A percentile compares a stretch with the other conserved stretches of the same genome.
phyloP scores from a whole-genome alignment of 2,888 invertebrate genomes.

The Pseudococcus longispinus region DNA sequence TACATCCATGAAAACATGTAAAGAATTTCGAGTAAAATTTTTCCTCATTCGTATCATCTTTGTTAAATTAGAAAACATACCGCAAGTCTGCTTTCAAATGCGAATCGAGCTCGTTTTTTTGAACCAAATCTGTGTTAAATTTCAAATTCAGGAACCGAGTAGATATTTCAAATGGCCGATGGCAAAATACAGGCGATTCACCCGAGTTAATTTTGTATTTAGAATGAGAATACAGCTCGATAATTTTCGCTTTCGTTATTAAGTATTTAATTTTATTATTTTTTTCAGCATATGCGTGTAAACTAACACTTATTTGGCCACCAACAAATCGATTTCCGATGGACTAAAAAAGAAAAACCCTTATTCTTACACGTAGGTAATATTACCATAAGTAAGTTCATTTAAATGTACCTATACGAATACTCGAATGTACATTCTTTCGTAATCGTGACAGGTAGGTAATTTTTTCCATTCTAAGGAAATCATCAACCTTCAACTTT shows the following conservation, averaged over 20 bases:
- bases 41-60: neutral
- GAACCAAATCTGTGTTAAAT: neutral
- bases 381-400: neutral
- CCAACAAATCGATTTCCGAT: neutral
- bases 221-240: too few relatives aligned
- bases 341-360: neutral
- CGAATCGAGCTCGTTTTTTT: neutral
- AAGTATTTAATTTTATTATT: neutral
- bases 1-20: neutral
- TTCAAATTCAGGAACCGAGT: too few relatives aligned
- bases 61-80: neutral
- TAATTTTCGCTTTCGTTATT: too few relatives aligned
- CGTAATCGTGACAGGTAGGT: conserved; percentile 13
- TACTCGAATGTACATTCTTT: neutral
- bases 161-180: neutral
- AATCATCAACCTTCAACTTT: conserved; percentile 22
- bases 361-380: too few relatives aligned
- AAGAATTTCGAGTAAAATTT: neutral
- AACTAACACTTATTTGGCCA: neutral
- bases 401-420: neutral
- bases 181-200: too few relatives aligned
- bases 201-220: too few relatives aligned
- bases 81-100: neutral
- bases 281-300: neutral
- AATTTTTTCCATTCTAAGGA: neutral